Evolutionary conservation across 2,888 invertebrate species (phyloP).

Genomic region (Netelia fuscicornis): DNA sequence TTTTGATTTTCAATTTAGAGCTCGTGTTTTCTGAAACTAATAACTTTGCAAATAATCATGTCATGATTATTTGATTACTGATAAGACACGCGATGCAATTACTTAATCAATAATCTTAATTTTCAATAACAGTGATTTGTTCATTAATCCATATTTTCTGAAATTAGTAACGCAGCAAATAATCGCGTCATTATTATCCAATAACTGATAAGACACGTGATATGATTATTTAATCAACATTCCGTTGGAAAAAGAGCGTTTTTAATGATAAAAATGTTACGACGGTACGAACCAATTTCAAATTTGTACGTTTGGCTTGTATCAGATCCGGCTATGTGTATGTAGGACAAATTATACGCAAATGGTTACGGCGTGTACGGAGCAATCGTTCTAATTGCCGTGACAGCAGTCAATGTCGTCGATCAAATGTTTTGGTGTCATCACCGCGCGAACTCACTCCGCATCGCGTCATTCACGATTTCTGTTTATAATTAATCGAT

Average conservation of each 20-base stretch:
- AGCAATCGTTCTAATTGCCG: conserved; percentile 17
- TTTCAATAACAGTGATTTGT: too few relatives aligned
- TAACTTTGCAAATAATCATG: too few relatives aligned
- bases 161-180: too few relatives aligned
- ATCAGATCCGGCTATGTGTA: not conserved
- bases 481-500: conserved; percentile 5
- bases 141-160: too few relatives aligned
- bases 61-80: too few relatives aligned
- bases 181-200: too few relatives aligned
- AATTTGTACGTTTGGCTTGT: not conserved
- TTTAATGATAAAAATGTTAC: not conserved
- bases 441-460: conserved; percentile 27
- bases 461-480: conserved; percentile 28
- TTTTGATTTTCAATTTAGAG: too few relatives aligned
- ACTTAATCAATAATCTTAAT: not conserved
- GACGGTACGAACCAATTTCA: not conserved
- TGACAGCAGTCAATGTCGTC: conserved; percentile 47
- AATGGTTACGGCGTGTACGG: not conserved
- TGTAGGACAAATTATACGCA: not conserved
- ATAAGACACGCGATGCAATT: not conserved
- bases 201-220: not conserved
- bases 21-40: too few relatives aligned
- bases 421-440: conserved; percentile 42
- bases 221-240: not conserved
- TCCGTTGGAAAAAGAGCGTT: not conserved